Evolutionary conservation across 2,113 vertebrate genomes (phyloP).

Genomic region (Dipodomys stephensi): DNA sequence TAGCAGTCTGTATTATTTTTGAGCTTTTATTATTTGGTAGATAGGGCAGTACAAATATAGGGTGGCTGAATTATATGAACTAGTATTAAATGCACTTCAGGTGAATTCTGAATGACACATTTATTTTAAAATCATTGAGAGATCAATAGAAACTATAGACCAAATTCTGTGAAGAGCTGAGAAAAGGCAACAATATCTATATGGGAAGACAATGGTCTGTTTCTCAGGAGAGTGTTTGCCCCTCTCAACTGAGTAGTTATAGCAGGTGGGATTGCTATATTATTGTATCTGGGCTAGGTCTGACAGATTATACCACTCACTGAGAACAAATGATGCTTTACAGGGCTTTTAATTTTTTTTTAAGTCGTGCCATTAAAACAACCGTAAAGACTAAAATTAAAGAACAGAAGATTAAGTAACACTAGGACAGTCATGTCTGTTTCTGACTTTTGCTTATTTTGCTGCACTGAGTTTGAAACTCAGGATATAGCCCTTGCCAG

Average conservation of each 20-base stretch:
- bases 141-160: not conserved
- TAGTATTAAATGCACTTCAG: constrained; percentile 28
- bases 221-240: not conserved
- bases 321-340: not conserved
- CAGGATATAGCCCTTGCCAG: too few relatives aligned
- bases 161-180: not conserved
- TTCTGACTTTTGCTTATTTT: too few relatives aligned
- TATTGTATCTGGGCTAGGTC: not conserved
- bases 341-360: not conserved
- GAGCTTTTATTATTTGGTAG: constrained; percentile 52
- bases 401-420: not conserved
- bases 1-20: constrained; percentile 54
- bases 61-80: not conserved
- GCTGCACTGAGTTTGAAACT: too few relatives aligned
- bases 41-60: not conserved
- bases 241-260: not conserved
- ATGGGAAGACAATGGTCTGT: not conserved
- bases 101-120: not conserved
- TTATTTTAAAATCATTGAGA: constrained; percentile 26
- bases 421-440: too few relatives aligned
- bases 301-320: not conserved
- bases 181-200: not conserved
- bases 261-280: not conserved
- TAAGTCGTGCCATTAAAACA: not conserved
- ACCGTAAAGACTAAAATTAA: not conserved